Base-by-base conservation (phyloP, 2,113 vertebrate genomes). In the Paraplagusia blochii region DNA sequence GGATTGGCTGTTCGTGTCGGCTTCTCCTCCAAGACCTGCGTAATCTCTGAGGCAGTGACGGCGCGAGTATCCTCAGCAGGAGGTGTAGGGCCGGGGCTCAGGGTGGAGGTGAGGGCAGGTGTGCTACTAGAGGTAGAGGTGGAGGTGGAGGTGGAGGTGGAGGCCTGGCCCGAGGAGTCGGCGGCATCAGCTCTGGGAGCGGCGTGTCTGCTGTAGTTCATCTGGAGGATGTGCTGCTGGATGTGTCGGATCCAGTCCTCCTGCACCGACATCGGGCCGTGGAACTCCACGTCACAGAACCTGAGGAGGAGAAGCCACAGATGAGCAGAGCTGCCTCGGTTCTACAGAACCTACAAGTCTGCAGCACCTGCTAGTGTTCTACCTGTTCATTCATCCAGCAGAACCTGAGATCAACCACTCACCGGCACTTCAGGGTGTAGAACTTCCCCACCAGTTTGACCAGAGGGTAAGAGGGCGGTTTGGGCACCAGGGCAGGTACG, bases 341-440 rank as follows among this genome's bases (percentile, higher is more conserved):
- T n/a, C n/a, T n/a, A n/a, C n/a, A n/a, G n/a, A n/a, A n/a, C n/a
- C n/a, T n/a, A n/a, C n/a, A n/a, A n/a, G n/a, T n/a, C 22, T 29
- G 22, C 22, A 29, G 22, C 6, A 29, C 22, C 6, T 29, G 6
- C 22, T 29, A 6, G 3, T 4, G 22, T 29, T 4, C 22, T 29
- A 2, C 22, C 22, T 29, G 22, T 29, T 29, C 22, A 4, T n/a
- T n/a, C n/a, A n/a, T n/a, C n/a, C n/a, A n/a, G n/a, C n/a, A n/a
- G n/a, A n/a, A n/a, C n/a, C n/a, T 11, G 19, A n/a, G 13, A 13
- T 29, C 15, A 34, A 7, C 22, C 45, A 72, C 89, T 78, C 69
- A 98, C 95, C 95, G 93, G 94, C 95, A 98, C 81, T 97, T 98
- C n/a, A 98, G 90, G 53, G 93, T 95, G 85, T 98, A 98, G 81